Evolutionary conservation across 2,888 invertebrate species (phyloP).

Genomic region (Coronaproctus castanopsis): DNA sequence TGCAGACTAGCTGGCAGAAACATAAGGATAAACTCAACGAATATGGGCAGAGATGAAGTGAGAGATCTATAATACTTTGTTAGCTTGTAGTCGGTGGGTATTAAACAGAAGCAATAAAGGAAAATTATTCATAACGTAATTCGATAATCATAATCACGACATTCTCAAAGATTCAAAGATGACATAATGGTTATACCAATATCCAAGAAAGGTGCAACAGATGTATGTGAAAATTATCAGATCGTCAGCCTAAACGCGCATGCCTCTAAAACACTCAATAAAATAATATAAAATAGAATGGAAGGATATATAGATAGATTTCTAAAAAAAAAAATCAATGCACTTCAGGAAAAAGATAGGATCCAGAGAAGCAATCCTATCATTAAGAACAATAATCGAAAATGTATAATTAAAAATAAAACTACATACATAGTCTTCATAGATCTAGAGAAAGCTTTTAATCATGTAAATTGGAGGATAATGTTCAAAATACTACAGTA

Average conservation of each 20-base stretch:
- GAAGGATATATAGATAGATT: not conserved
- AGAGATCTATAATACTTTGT: too few relatives aligned
- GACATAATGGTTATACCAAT: not conserved
- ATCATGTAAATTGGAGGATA: not conserved
- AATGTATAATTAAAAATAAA: not conserved
- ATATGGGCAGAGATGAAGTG: too few relatives aligned
- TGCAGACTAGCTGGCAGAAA: too few relatives aligned
- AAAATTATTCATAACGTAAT: too few relatives aligned
- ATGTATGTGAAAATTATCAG: not conserved
- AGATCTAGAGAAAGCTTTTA: not conserved
- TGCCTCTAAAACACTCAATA: not conserved
- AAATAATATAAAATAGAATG: not conserved
- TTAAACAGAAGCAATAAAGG: too few relatives aligned
- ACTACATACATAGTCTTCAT: not conserved
- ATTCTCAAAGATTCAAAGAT: too few relatives aligned
- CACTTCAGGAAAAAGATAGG: not conserved
- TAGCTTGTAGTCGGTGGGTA: too few relatives aligned
- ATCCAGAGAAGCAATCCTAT: not conserved
- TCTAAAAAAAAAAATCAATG: too few relatives aligned
- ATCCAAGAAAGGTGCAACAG: not conserved
- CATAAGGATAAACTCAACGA: too few relatives aligned
- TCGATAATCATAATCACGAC: too few relatives aligned
- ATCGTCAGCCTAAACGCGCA: not conserved
- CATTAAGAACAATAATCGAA: not conserved
- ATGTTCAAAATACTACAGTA: not conserved